Evolutionary conservation across 2,888 invertebrate species (phyloP), one percentile per base, ranked within the genome.

Genomic region (Trachelus iudaicus): DNA sequence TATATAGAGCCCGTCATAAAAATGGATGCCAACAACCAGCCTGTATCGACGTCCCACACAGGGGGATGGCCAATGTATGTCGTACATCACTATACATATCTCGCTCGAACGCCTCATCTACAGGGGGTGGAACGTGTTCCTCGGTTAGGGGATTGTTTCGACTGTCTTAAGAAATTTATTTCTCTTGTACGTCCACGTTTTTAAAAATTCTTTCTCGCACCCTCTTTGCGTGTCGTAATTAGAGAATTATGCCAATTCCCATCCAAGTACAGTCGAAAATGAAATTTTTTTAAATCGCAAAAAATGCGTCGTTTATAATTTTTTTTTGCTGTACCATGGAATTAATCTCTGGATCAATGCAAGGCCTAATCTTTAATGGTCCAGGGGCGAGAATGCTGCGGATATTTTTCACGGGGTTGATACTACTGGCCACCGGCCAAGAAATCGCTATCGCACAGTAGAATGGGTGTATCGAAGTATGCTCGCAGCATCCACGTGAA

Each of bases 401-500:
- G 56, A 56, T 56, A 56, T 56, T 56, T 56, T 56, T 56, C 56
- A 56, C 9, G 56, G 56, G 56, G 56, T 2, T 56, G 56, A 56
- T 56, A 15, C 56, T 9, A 56, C 56, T 85, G 83, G 82, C 77
- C 33, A 68, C 23, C 34, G 73, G 80, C 84, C 81, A 82, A 79
- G 79, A 84, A 84, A 84, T 83, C 80, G 77, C 34, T 75, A 77
- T 73, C 31, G 71, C 71, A 23, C 23, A 1, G 56, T 56, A 56
- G 56, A 56, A 56, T 71, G 31, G 75, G 80, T 79, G 78, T 76
- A 77, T 80, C 77, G 75, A 77, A 74, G 77, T 69, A 71, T 33
- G 77, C 69, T 69, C 78, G 34, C 79, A 79, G 76, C 79, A 80
- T 81, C 81, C 79, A 34, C 73, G 40, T 74, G 79, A 81, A 85